phyloP scores from a whole-genome alignment of 2,113 vertebrate species.

The Melanostigma gelatinosum region DNA sequence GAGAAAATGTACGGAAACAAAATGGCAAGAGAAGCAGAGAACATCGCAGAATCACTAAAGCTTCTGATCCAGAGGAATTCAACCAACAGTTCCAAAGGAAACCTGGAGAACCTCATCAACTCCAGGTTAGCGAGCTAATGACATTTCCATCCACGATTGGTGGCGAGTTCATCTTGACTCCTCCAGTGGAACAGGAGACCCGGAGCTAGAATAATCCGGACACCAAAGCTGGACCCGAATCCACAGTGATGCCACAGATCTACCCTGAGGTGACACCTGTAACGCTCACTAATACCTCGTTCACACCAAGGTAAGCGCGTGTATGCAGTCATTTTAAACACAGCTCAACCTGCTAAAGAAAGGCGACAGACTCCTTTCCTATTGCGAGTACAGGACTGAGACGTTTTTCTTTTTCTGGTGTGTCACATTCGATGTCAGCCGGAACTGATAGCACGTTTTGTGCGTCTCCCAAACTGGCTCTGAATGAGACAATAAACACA shows the following conservation, averaged over 20 bases:
- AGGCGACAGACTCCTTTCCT: neutral
- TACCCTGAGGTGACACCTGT: neutral
- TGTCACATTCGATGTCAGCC: neutral
- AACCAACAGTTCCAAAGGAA: neutral
- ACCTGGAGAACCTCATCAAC: slow-evolving; percentile 32
- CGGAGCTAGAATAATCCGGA: neutral
- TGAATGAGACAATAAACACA: neutral
- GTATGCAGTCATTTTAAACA: neutral
- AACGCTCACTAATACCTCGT: neutral
- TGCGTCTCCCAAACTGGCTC: neutral
- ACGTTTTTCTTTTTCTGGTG: neutral
- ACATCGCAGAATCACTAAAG: slow-evolving; percentile 1
- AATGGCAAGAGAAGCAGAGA: neutral
- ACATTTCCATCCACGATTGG: slow-evolving; percentile 4
- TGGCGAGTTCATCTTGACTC: neutral
- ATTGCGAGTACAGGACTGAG: neutral
- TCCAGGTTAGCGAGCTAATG: slow-evolving; percentile 21
- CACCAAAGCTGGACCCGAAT: neutral
- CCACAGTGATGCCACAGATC: neutral
- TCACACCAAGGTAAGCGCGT: neutral
- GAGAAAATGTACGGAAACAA: slow-evolving; percentile 18
- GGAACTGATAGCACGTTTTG: too few species aligned
- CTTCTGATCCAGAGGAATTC: slow-evolving; percentile 2
- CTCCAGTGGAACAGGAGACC: neutral
- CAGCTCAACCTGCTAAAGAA: neutral